Evolutionary conservation across 2,888 invertebrate species (phyloP), one percentile per base, ranked within the genome.

Genomic region (Steinernema scapterisci): DNA sequence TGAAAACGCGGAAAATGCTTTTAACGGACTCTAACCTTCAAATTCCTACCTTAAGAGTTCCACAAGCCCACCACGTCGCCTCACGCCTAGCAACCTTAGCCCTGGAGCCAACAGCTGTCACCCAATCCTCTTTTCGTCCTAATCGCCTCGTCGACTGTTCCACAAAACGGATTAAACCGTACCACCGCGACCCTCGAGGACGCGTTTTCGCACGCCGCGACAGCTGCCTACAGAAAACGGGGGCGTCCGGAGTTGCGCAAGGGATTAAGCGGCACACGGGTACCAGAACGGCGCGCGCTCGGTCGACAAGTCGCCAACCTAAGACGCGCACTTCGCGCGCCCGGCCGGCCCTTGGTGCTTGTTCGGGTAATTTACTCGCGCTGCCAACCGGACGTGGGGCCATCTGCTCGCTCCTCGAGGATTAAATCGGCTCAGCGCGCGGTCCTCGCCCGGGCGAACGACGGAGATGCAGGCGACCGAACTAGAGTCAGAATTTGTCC

Each of bases 381-480:
- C 63, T 63, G 63, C 63, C 63, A 63, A 63, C 63, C 63, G 63
- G 63, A 63, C 63, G 63, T 38, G 27, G 63, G 63, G 63, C 63
- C 63, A 63, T 63, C 63, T 63, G 63, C 63, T 63, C 48, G 25
- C 63, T 23, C 63, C 63, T 9, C 63, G 54, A 63, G 63, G 63
- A 63, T 63, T 63, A 63, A 63, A 63, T 63, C 63, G 63, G 63
- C 63, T 63, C 63, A 63, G 63, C 23, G 31, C 3, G 54, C 63
- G 38, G 27, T 27, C 63, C 25, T 48, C 48, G 48, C 7, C 7
- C 48, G 48, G 48, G 48, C 48, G 19, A 16, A 19, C 48, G 48
- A n/a, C 48, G 48, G 13, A 54, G 25, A 2, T 38, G 38, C 38
- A 38, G 48, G 48, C 23, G 21, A 19, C 52, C 23, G 21, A 23